These are phyloP conservation scores for Pterostichus niger DNA, from an alignment of 2,888 invertebrate genomes.

Conservation along the genomic window DNA sequence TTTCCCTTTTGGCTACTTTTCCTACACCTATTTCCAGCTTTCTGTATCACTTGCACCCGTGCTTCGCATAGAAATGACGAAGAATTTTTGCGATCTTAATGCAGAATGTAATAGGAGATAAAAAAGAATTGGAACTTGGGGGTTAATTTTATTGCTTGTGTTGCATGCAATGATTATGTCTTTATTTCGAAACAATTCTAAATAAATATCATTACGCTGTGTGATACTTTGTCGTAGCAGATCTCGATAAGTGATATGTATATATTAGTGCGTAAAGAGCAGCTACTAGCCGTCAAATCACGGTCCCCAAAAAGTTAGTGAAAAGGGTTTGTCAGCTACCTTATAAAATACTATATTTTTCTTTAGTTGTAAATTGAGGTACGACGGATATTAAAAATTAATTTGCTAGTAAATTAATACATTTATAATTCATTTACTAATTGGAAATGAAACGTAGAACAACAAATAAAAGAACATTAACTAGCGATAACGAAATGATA, in stretches of 20 bases:
- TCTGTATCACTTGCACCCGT: constrained; percentile 55
- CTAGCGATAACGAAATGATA: constrained; percentile 19
- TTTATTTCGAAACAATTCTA: constrained; percentile 12
- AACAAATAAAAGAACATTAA: constrained; percentile 9
- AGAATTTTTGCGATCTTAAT: constrained; percentile 32
- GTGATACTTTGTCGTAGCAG: no score
- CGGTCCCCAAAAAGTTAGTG: no score
- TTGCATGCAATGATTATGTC: constrained; percentile 37
- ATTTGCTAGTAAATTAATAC: constrained; percentile 15
- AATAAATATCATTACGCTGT: no score
- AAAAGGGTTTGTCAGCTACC: no score
- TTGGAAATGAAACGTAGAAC: constrained; percentile 7
- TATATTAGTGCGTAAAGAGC: no score
- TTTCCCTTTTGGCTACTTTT: constrained; percentile 58
- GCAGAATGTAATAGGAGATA: constrained; percentile 26
- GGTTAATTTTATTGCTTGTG: constrained; percentile 23
- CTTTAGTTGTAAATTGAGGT: neutral
- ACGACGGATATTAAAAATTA: neutral
- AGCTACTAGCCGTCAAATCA: no score
- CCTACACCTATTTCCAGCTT: constrained; percentile 34
- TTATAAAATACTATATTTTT: no score
- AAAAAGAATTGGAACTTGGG: constrained; percentile 21
- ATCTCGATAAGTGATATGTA: no score
- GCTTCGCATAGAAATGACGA: constrained; percentile 61
- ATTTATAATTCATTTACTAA: constrained; percentile 17